A percentile compares a stretch with the other conserved stretches of the same genome.
These are phyloP conservation scores for Paedocypris micromegethes DNA, from an alignment of 2,797 vertebrate species.

Conservation along the genomic window DNA sequence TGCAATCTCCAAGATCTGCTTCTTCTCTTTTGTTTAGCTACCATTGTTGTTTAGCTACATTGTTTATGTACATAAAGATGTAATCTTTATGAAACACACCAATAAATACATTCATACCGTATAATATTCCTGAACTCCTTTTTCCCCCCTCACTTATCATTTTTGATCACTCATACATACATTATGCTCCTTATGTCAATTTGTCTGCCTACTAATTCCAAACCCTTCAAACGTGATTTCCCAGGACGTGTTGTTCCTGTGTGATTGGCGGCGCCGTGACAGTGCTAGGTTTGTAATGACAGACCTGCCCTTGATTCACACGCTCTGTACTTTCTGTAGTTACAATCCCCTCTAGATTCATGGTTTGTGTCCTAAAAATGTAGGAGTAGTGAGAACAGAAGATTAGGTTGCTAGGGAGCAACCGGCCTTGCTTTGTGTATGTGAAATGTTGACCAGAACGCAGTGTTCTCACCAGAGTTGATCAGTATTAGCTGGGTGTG, in stretches of 20 bases:
- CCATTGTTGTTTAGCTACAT: too few species aligned
- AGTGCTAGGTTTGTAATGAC: slow-evolving; percentile 14
- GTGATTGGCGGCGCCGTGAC: slow-evolving; percentile 8
- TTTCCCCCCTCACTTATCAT: too few species aligned
- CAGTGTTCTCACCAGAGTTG: slow-evolving; percentile 23
- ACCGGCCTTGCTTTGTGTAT: not conserved
- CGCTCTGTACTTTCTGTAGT: not conserved
- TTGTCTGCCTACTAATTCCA: slow-evolving; percentile 14
- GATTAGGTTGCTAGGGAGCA: too few species aligned
- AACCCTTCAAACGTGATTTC: slow-evolving; percentile 14
- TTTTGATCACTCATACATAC: not conserved
- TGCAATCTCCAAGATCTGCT: too few species aligned
- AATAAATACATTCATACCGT: not conserved
- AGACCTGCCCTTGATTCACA: slow-evolving; percentile 20
- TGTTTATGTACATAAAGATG: too few species aligned
- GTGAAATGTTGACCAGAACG: slow-evolving; percentile 16
- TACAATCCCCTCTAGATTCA: not conserved
- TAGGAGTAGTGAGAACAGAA: slow-evolving; percentile 13
- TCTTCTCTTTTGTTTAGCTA: too few species aligned
- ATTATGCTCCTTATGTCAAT: not conserved
- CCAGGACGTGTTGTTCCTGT: slow-evolving; percentile 18
- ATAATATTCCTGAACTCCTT: not conserved
- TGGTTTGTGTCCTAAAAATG: slow-evolving; percentile 25
- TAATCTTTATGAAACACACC: not conserved
- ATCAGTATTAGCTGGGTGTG: slow-evolving; percentile 24